Base-by-base conservation (phyloP, 2,113 vertebrate species). In the Phyllostomus hastatus region DNA sequence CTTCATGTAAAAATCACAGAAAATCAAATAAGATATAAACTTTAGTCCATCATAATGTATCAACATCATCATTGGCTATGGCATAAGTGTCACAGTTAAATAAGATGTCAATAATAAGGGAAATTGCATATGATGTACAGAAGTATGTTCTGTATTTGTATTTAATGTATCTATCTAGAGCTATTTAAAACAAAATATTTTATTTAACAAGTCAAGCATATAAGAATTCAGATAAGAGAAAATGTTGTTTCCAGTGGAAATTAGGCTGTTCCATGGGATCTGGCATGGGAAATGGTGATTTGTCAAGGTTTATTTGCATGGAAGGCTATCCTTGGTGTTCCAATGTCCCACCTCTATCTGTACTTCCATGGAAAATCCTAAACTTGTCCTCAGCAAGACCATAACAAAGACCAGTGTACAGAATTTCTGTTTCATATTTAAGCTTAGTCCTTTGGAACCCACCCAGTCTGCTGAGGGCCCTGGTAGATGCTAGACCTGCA, bases 81-180 rank as follows among this genome's bases (percentile, higher is more conserved):
- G 38, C 7, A 16, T 10, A 50, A 11, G 10, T 1, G 4, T 2
- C 7, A 50, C 1, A 78, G 48, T 33, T 76, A 70, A 17, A 64
- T 43, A 52, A 75, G 26, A 26, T 5, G 9, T 10, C 57, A n/a
- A 43, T 15, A 35, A 41, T 14, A 12, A 67, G 52, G 6, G 4
- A 54, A 19, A 41, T 3, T 22, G 15, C 0, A 1, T 46, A 2
- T 38, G 26, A 28, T 26, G 0, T 26, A 35, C 2, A 38, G 12
- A 2, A 61, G 17, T 54, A 57, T 11, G 50, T 8, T 66, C 10
- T 64, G 1, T 28, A 79, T 61, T 87, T 54, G 10, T 1, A 48
- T 15, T 17, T 38, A 1, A 12, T 52, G 3, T 79, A n/a, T 50
- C 20, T 78, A 31, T 78, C 4, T 88, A 81, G 67, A 59, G 8